A percentile compares a stretch with the other conserved stretches of the same genome.
These are phyloP conservation scores for Lutraria rhynchaena DNA, from an alignment of 1,140 invertebrate genomes.

Conservation along the genomic window DNA sequence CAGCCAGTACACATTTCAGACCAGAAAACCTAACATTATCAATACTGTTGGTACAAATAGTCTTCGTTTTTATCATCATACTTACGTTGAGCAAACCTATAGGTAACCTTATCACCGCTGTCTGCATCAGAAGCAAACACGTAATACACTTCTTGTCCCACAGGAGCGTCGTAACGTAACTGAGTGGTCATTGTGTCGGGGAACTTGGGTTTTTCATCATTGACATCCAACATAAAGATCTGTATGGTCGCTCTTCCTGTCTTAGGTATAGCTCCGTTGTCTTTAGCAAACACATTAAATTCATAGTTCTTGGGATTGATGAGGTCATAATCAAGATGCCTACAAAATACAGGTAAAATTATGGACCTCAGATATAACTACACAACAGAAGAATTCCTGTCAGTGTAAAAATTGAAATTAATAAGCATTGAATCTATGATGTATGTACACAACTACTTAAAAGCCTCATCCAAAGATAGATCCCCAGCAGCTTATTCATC, in stretches of 20 bases:
- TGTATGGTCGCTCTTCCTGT: constrained; percentile 88
- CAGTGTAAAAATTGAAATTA: not conserved
- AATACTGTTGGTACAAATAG: no score
- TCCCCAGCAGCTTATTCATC: no score
- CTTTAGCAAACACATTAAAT: constrained; percentile 72
- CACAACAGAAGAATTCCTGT: no score
- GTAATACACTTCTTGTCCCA: constrained; percentile 94
- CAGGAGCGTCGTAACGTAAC: constrained; percentile 94
- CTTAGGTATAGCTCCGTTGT: constrained; percentile 82
- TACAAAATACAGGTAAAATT: constrained; percentile 33
- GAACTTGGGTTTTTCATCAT: constrained; percentile 75
- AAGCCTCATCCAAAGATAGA: not conserved
- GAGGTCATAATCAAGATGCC: constrained; percentile 69
- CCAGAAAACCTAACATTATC: no score
- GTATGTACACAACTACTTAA: not conserved
- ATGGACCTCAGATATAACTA: no score
- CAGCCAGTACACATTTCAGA: no score
- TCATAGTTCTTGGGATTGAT: constrained; percentile 64
- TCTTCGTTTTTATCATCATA: no score
- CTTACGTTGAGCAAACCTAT: constrained; percentile 41
- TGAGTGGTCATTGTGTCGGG: constrained; percentile 88
- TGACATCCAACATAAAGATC: constrained; percentile 72
- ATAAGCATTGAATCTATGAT: not conserved
- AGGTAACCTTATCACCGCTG: constrained; percentile 80
- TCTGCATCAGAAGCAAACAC: constrained; percentile 97